Evolutionary conservation across 2,113 vertebrate species (phyloP), one percentile per base, ranked within the genome.

Genomic region (Menidia beryllina): DNA sequence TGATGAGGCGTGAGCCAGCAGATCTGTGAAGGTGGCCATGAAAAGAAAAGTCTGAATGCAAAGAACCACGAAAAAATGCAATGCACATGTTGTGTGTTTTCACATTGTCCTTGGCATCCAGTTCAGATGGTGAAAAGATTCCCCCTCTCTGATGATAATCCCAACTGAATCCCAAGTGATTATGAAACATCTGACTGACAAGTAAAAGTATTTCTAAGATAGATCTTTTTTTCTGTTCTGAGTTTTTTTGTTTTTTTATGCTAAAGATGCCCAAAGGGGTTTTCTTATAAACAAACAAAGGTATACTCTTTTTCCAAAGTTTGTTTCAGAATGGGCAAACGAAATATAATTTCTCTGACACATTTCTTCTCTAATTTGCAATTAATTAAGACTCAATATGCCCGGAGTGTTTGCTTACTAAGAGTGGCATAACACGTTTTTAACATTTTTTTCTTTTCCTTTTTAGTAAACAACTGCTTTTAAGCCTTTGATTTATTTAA

Each of bases 71-170:
- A 23, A 17, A 59, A 23, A n/a, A 39, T 3, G 2, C 1, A 0
- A n/a, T 4, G 41, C 75, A 63, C 13, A 26, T 57, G 63, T 50
- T 60, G 43, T 26, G 7, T 8, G 7, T 34, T 34, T 6, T 34
- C 12, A n/a, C n/a, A 3, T 17, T 38, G 10, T 64, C 70, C 69
- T 14, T n/a, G 36, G 20, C 3, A 61, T 53, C 39, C 23, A 45
- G 69, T 81, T 77, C 34, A 83, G 62, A 81, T 58, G 72, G 0
- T 75, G 72, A 82, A 77, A 81, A 41, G 49, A 63, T 67, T 21
- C 2, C 1, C 43, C 12, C 17, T 43, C 23, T 72, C 7, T 47
- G 52, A 68, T 58, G 71, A 65, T 52, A 81, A n/a, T n/a, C n/a
- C 69, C 73, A 73, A 74, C 25, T 38, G 24, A 75, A 79, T 54